Evolutionary conservation across 1,140 invertebrate genomes (phyloP).

Genomic region (Ceratitis capitata): DNA sequence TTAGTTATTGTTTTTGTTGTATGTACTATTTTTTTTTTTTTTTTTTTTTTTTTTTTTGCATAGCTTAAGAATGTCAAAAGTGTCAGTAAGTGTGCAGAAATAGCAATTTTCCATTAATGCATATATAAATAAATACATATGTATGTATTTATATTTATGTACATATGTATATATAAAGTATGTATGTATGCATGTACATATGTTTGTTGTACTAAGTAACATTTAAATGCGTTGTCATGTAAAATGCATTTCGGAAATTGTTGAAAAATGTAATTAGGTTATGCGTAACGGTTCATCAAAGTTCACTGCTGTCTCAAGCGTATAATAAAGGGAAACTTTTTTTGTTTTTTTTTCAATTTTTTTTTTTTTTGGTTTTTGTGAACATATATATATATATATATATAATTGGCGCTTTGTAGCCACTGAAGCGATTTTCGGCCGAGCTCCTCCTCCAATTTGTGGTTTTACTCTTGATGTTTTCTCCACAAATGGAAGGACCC

Average conservation of each 20-base stretch:
- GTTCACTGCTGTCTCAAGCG: constrained; percentile 4
- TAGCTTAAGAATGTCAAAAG: constrained; percentile 9
- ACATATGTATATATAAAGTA: neutral
- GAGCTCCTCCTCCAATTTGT: too few species aligned
- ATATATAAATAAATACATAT: neutral
- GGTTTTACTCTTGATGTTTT: too few species aligned
- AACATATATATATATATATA: too few species aligned
- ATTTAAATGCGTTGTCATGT: neutral
- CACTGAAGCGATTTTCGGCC: too few species aligned
- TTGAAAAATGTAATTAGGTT: constrained; percentile 22
- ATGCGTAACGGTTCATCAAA: constrained; percentile 30
- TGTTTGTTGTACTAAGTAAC: neutral
- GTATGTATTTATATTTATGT: neutral
- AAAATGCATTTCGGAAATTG: constrained; percentile 28
- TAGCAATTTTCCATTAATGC: neutral
- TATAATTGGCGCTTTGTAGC: too few species aligned
- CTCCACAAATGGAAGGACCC: too few species aligned
- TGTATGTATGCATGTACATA: neutral
- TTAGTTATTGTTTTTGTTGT: too few species aligned
- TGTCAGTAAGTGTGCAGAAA: constrained; percentile 10
- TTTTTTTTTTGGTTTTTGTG: too few species aligned
- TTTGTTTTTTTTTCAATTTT: neutral
- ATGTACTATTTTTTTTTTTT: neutral
- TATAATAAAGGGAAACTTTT: neutral
- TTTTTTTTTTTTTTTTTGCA: constrained; percentile 15